phyloP scores from a whole-genome alignment of 2,888 invertebrate genomes.

The Amaurobius ferox region DNA sequence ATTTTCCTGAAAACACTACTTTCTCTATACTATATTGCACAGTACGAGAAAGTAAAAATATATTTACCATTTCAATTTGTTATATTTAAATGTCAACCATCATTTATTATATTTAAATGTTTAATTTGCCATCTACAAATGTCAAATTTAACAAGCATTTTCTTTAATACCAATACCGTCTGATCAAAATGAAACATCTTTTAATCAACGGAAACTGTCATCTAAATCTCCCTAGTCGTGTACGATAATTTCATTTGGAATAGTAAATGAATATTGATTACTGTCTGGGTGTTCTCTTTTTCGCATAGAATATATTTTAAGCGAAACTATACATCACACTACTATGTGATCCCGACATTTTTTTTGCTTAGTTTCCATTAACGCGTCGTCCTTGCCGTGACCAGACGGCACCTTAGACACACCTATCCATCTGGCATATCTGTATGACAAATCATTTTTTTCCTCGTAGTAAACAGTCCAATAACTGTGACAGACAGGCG shows the following conservation, averaged over 20 bases:
- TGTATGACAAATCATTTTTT: background rate
- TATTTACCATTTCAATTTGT: too few relatives aligned
- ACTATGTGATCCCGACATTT: background rate
- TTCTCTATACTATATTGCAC: too few relatives aligned
- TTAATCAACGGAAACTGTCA: too few relatives aligned
- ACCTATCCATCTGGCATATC: slow-evolving; percentile 4
- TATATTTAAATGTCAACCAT: too few relatives aligned
- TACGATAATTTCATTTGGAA: background rate
- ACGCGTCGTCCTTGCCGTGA: background rate
- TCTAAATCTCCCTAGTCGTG: too few relatives aligned
- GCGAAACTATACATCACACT: background rate
- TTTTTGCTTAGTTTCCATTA: background rate
- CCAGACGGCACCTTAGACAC: background rate
- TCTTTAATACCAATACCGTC: too few relatives aligned
- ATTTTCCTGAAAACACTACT: too few relatives aligned
- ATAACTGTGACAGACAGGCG: slow-evolving; percentile 6
- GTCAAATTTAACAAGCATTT: too few relatives aligned
- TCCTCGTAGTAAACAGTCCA: background rate
- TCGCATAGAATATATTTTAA: background rate
- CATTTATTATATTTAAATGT: too few relatives aligned
- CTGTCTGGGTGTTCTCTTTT: background rate
- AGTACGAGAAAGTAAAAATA: too few relatives aligned
- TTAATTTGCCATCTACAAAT: too few relatives aligned
- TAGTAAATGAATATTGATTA: background rate
- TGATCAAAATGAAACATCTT: too few relatives aligned